Evolutionary conservation across 35 echinoderm and acorn worm species (phyloP), one percentile per base, ranked within the genome.

Genomic region (Chiridota heheva): DNA sequence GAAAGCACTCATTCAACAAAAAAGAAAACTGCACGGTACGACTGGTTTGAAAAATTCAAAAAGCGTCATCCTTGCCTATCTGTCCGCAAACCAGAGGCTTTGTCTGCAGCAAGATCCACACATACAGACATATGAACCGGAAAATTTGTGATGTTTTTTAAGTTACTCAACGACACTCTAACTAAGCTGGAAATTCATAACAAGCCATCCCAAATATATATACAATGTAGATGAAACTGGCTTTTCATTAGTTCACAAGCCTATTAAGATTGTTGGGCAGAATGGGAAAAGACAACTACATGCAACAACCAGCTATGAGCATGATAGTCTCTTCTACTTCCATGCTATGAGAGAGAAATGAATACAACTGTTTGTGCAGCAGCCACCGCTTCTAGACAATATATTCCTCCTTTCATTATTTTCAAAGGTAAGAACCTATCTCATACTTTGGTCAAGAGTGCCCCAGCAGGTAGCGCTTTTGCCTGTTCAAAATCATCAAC

Each of bases 181-280:
- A 51, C 10, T n/a, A 60, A 65, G 56, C 40, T 31, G 8, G 42
- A 72, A 17, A 20, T 85, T 15, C 20, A 72, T 13, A 60, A 73
- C 44, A 85, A 73, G 38, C 46, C 51, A 12, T 26, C 0, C 24
- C 67, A 73, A 44, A 43, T 85, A 16, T n/a, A n/a, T n/a, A n/a
- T 82, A 66, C 33, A 82, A 82, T 53, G 40, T 47, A 1, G 80
- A 82, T 24, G 80, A 82, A 55, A 67, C 80, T 35, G 80, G 80
- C 5, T 47, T 82, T 39, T 44, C 35, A 20, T 69, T 62, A 8
- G 80, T 69, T n/a, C 80, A 82, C 39, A 32, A 58, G 13, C 78
- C 78, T 22, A 34, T 58, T 2, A 59, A 78, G 35, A 60, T 78
- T 58, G 3, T 78, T 51, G 74, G 8, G 5, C 29, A 12, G 32